Percentiles rank a stretch among this genome's conserved stretches.
Conservation (phyloP, 2,888 invertebrate genomes). For the Clunio marinus region DNA sequence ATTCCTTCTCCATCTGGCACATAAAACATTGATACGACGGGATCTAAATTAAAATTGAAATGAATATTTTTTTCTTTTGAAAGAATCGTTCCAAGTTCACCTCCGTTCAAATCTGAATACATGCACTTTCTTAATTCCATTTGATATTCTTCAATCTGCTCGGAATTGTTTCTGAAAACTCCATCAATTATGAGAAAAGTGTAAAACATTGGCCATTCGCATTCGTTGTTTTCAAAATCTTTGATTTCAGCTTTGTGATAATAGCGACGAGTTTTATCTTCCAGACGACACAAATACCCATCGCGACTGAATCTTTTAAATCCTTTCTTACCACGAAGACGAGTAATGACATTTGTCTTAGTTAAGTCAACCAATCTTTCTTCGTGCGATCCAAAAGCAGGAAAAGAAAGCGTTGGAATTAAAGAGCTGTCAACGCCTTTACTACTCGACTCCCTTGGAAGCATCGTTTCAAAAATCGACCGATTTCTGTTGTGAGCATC, state of each 20-base stretch:
- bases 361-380: conserved; percentile 81
- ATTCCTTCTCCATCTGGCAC: conserved; percentile 50
- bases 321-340: conserved; percentile 84
- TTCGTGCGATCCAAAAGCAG: conserved; percentile 97
- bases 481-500: conserved; percentile 99
- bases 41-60: conserved; percentile 55
- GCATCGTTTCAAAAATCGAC: conserved; percentile 96
- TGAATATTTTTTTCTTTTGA: background rate
- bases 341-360: conserved; percentile 74
- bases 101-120: conserved; percentile 75
- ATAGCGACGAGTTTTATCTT: conserved; percentile 72
- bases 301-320: conserved; percentile 93
- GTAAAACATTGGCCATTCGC: conserved; percentile 97
- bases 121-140: conserved; percentile 75
- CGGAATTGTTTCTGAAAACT: conserved; percentile 77
- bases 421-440: conserved; percentile 95
- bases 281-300: conserved; percentile 84
- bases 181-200: conserved; percentile 96
- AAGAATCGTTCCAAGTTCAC: conserved; percentile 48
- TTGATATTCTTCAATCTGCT: conserved; percentile 91
- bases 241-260: conserved; percentile 90
- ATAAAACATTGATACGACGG: conserved; percentile 89
- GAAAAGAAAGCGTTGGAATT: conserved; percentile 91
- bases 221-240: conserved; percentile 92
- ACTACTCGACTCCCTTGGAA: conserved; percentile 96